Evolutionary conservation across 1,140 invertebrate species (phyloP), one percentile per base, ranked within the genome.

Genomic region (Dreissena polymorpha): DNA sequence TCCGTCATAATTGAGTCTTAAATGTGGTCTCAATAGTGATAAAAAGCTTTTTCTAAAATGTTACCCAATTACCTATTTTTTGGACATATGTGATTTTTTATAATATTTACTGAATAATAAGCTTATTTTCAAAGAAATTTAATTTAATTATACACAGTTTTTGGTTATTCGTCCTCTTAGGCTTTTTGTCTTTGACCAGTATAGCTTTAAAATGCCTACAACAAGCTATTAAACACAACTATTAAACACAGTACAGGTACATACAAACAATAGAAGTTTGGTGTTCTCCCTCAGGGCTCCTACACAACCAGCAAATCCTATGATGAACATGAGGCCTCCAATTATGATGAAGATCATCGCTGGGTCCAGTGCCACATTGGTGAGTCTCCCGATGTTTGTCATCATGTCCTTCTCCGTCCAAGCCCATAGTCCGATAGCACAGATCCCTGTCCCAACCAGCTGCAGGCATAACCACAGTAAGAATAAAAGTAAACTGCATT

Each of bases 371-470:
- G 97, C 96, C 76, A 99, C 95, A 64, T 90, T 91, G 18, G 97
- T 97, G n/a, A 98, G 94, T 85, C 96, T 95, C 29, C 96, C 95
- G 57, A 99, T 94, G 93, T 98, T 99, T 90, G 96, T 97, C 91
- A 99, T 98, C 84, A 97, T 98, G 91, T 99, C 97, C 93, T 99
- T 99, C 92, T 99, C 98, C 63, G 96, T 96, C 97, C 98, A 99
- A 69, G 98, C 98, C 98, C 98, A 99, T 70, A 98, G 94, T 63
- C 98, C 98, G 69, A 99, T 95, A 10, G 96, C 96, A 90, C 97
- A 94, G 81, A 99, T 95, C 49, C 95, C 94, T 25, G 98, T 94
- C 13, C 97, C 98, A 65, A 97, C 93, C 88, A 98, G 94, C 97
- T 98, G 94, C 51, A 88, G 95, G 2, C 39, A 39, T 39, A 39